Evolutionary conservation across 2,888 invertebrate genomes (phyloP).

Genomic region (Pammene fasciana): DNA sequence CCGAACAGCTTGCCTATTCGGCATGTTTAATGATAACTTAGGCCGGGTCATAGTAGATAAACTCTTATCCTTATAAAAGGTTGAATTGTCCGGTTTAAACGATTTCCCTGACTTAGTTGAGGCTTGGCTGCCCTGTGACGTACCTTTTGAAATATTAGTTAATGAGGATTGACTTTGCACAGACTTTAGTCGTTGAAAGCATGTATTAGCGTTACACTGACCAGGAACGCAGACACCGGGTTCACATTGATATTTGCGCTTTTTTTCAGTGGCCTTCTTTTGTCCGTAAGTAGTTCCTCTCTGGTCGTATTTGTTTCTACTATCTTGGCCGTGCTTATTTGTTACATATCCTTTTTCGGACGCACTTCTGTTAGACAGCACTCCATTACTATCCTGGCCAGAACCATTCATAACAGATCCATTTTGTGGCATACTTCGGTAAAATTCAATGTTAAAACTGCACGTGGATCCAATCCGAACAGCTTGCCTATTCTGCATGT

Average conservation of each 20-base stretch:
- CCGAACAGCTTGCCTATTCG: constrained; percentile 1
- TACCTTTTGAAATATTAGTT: background rate
- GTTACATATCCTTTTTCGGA: no score
- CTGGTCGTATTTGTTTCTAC: no score
- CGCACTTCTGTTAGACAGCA: no score
- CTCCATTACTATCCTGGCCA: no score
- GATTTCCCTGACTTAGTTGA: background rate
- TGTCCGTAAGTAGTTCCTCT: background rate
- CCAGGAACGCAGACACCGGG: constrained; percentile 8
- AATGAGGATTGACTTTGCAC: background rate
- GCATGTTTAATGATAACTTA: background rate
- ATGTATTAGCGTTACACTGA: constrained; percentile 11
- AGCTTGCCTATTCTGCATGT: background rate
- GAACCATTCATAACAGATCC: background rate
- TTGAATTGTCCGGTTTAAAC: background rate
- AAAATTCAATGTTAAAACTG: constrained; percentile 22
- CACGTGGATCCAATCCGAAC: constrained; percentile 22
- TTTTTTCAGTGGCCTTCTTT: background rate
- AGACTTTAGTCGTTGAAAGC: background rate
- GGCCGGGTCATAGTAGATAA: background rate
- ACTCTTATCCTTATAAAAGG: background rate
- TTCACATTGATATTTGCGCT: constrained; percentile 1
- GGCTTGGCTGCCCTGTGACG: constrained; percentile 9
- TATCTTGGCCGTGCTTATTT: no score
- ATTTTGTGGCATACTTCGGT: background rate